These are phyloP conservation scores for Calephelis nemesis DNA, from an alignment of 1,140 invertebrate species.

Conservation along the genomic window DNA sequence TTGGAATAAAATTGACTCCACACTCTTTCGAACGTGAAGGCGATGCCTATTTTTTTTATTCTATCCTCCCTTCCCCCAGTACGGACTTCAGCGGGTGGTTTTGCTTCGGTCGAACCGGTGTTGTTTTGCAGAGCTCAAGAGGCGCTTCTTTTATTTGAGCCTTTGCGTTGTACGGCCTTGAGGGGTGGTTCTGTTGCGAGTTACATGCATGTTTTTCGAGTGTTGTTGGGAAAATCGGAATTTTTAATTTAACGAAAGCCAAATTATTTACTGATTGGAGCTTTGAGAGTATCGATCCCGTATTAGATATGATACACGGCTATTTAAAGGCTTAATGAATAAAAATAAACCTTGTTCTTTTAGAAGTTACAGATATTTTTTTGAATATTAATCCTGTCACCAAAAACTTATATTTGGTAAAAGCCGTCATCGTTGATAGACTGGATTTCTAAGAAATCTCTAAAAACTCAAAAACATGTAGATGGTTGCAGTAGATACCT, in stretches of 20 bases:
- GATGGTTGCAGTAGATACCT: no score
- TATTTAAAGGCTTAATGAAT: no score
- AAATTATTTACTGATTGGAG: slow-evolving; percentile 66
- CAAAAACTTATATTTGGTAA: no score
- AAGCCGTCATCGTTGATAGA: no score
- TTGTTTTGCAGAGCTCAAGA: slow-evolving; percentile 78
- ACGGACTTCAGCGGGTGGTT: slow-evolving; percentile 75
- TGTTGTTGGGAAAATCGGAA: slow-evolving; percentile 72
- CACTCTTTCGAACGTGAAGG: slow-evolving; percentile 76
- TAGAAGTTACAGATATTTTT: no score
- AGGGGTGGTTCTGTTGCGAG: slow-evolving; percentile 60
- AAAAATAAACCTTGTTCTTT: no score
- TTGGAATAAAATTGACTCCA: slow-evolving; percentile 79
- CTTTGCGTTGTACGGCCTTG: slow-evolving; percentile 70
- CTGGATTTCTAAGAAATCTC: no score
- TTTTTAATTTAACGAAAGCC: slow-evolving; percentile 75
- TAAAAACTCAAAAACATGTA: no score
- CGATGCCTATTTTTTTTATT: slow-evolving; percentile 69
- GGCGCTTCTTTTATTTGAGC: slow-evolving; percentile 75
- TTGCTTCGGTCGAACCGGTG: slow-evolving; percentile 69
- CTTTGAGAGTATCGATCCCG: slow-evolving; percentile 29
- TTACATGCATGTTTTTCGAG: slow-evolving; percentile 75
- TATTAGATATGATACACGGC: neutral
- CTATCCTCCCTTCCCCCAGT: slow-evolving; percentile 53
- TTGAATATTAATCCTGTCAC: no score